Percentiles rank a stretch among this genome's conserved stretches.
These are phyloP conservation scores for Notiomystis cincta DNA, from an alignment of 2,113 vertebrate genomes.

Conservation along the genomic window DNA sequence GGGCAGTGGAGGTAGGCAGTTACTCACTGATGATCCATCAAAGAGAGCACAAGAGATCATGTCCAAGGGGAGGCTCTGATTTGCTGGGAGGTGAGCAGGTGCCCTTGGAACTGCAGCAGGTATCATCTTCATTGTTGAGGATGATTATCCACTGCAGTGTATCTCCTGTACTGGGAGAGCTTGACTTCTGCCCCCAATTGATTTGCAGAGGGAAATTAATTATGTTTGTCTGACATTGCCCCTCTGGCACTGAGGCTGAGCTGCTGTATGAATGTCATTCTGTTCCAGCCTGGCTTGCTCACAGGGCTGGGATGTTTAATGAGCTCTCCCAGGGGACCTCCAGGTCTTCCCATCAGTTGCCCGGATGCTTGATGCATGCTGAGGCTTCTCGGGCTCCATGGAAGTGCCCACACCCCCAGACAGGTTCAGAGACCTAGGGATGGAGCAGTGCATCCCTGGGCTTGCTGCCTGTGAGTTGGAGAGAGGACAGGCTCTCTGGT, in stretches of 20 bases:
- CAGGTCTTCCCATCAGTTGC: neutral
- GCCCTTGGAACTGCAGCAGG: accelerated
- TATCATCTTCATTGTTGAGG: accelerated
- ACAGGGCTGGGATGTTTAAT: neutral
- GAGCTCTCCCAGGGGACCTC: neutral
- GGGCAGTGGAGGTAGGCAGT: neutral
- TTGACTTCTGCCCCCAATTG: constrained; percentile 19
- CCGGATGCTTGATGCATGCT: accelerated
- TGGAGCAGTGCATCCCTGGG: accelerated
- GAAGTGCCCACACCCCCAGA: neutral
- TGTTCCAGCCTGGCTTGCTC: neutral
- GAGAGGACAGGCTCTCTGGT: accelerated
- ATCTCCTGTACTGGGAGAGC: neutral
- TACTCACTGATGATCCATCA: accelerated
- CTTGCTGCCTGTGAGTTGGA: neutral
- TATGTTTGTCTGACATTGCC: constrained; percentile 5
- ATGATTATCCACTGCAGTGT: neutral
- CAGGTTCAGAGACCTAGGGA: neutral
- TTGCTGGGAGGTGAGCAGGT: neutral
- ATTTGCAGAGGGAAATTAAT: constrained; percentile 45
- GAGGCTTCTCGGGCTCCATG: neutral
- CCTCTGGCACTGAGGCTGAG: neutral
- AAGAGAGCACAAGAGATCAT: neutral
- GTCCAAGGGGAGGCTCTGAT: neutral
- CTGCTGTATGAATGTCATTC: neutral